These are phyloP conservation scores for Marisa cornuarietis DNA, from an alignment of 1,140 invertebrate genomes.

Conservation along the genomic window DNA sequence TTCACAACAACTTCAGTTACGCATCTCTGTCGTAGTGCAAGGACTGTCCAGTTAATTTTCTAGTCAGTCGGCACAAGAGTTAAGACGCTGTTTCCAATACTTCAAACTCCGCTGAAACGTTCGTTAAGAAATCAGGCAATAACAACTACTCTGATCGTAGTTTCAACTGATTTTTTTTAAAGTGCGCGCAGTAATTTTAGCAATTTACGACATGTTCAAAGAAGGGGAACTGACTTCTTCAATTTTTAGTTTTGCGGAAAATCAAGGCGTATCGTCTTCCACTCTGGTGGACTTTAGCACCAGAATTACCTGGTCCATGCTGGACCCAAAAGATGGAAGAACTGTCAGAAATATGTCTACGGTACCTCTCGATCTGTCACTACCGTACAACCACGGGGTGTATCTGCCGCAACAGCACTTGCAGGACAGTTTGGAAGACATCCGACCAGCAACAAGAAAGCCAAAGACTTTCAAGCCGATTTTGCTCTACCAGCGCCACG, in stretches of 20 bases:
- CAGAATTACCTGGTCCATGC: slow-evolving; percentile 21
- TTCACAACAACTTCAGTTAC: not conserved
- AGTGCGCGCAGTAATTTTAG: too few relatives aligned
- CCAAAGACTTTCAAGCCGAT: slow-evolving; percentile 28
- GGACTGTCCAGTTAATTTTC: not conserved
- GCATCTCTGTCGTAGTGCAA: slow-evolving; percentile 1
- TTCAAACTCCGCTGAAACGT: too few relatives aligned
- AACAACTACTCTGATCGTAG: too few relatives aligned
- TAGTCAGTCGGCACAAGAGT: too few relatives aligned
- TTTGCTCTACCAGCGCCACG: slow-evolving; percentile 20
- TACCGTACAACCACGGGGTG: not conserved
- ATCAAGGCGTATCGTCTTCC: slow-evolving; percentile 11
- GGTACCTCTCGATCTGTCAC: too few relatives aligned
- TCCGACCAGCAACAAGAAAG: too few relatives aligned
- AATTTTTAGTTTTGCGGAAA: slow-evolving; percentile 24
- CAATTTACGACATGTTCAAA: not conserved
- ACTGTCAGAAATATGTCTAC: not conserved
- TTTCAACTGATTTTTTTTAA: too few relatives aligned
- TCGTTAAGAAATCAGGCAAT: too few relatives aligned
- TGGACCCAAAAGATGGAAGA: not conserved
- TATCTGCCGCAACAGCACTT: not conserved
- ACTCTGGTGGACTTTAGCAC: slow-evolving; percentile 25
- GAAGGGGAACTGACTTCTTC: slow-evolving; percentile 9
- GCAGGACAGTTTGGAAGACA: not conserved
- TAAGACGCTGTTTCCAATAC: too few relatives aligned